Conservation (phyloP, 2,797 vertebrate species). For the Gouania willdenowi region DNA sequence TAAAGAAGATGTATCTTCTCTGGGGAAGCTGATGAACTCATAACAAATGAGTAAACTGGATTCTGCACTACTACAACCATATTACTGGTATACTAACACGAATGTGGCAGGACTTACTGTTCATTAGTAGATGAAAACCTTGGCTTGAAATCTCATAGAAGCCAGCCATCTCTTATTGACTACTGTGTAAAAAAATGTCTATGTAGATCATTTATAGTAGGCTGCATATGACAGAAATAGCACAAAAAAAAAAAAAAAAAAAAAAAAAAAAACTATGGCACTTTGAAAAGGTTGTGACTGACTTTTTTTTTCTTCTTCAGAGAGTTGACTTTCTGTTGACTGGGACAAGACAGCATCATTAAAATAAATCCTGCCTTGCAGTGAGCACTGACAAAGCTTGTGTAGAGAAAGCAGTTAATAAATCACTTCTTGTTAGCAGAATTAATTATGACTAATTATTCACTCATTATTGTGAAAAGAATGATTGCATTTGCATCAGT, state of each 20-base stretch:
- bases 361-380: slow-evolving; percentile 63
- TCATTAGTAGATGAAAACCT: no score
- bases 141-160: no score
- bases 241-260: slow-evolving; percentile 28
- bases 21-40: no score
- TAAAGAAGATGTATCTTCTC: no score
- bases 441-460: slow-evolving; percentile 67
- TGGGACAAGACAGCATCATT: slow-evolving; percentile 68
- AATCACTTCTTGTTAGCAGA: slow-evolving; percentile 63
- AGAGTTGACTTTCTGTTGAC: slow-evolving; percentile 64
- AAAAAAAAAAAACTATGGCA: slow-evolving; percentile 30
- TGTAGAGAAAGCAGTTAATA: slow-evolving; percentile 64
- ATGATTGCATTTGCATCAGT: slow-evolving; percentile 57
- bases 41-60: no score
- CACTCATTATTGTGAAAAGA: slow-evolving; percentile 65
- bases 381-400: slow-evolving; percentile 53
- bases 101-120: no score
- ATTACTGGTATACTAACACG: no score
- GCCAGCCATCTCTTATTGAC: no score
- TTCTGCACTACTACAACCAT: no score
- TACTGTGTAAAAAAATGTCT: no score
- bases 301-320: slow-evolving; percentile 40
- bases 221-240: slow-evolving; percentile 19
- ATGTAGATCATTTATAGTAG: no score
- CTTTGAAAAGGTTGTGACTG: slow-evolving; percentile 54